phyloP scores from a whole-genome alignment of 2,797 vertebrate genomes.

The Hypotaenidia okinawae region DNA sequence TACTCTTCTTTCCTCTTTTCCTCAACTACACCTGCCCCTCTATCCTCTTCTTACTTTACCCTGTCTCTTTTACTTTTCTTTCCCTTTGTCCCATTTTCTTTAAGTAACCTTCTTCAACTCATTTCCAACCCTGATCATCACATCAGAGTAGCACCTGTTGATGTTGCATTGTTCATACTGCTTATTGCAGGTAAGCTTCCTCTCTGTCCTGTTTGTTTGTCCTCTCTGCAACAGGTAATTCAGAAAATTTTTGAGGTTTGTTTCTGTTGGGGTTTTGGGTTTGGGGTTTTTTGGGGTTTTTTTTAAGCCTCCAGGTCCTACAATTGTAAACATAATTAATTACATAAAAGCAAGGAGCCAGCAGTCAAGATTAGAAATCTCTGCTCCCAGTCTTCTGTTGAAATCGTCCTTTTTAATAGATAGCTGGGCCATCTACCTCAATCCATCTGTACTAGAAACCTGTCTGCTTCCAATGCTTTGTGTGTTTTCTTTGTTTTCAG shows the following conservation, averaged over 20 bases:
- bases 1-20: not conserved
- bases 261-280: not conserved
- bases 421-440: not conserved
- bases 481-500: not conserved
- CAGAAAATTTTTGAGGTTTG: not conserved
- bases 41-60: not conserved
- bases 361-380: not conserved
- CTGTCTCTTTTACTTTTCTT: not conserved
- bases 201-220: not conserved
- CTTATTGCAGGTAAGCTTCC: not conserved
- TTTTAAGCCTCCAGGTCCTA: not conserved
- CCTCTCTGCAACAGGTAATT: not conserved
- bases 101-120: not conserved
- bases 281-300: not conserved
- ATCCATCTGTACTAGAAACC: not conserved
- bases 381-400: not conserved
- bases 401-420: not conserved
- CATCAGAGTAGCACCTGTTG: not conserved
- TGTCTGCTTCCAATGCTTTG: not conserved
- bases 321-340: not conserved
- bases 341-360: not conserved
- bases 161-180: not conserved
- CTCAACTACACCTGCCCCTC: not conserved
- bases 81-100: not conserved
- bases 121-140: not conserved